Conservation (phyloP, 2,797 vertebrate genomes). For the Borostomias antarcticus region DNA sequence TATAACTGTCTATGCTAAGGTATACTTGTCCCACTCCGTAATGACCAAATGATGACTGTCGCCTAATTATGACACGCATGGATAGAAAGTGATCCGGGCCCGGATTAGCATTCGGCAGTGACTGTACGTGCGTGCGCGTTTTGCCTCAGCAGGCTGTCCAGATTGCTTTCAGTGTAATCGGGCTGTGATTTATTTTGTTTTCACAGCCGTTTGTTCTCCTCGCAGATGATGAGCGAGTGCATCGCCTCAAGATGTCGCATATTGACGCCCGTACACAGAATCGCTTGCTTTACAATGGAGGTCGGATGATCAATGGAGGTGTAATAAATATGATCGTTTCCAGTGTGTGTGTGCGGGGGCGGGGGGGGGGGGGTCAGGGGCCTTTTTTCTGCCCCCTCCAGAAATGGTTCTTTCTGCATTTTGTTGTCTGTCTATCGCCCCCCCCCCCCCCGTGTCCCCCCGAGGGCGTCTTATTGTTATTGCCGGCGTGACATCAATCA, state of each 20-base stretch:
- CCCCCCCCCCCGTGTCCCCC: too few relatives aligned
- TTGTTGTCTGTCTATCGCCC: too few relatives aligned
- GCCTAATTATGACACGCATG: background rate
- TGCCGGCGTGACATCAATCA: too few relatives aligned
- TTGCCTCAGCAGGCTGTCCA: background rate
- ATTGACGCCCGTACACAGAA: background rate
- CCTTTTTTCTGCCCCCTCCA: too few relatives aligned
- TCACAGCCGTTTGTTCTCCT: background rate
- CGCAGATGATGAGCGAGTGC: background rate
- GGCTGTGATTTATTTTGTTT: constrained; percentile 1
- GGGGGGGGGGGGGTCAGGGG: too few relatives aligned
- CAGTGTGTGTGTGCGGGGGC: background rate
- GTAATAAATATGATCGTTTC: background rate
- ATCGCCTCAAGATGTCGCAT: too few relatives aligned
- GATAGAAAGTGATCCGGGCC: background rate
- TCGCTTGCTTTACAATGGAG: background rate
- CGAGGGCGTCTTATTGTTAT: too few relatives aligned
- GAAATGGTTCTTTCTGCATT: too few relatives aligned
- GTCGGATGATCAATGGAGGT: background rate
- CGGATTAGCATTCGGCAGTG: background rate
- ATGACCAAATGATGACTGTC: too few relatives aligned
- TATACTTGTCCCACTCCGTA: too few relatives aligned
- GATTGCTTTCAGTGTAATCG: constrained; percentile 5
- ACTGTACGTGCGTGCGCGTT: background rate
- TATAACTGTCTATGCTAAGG: too few relatives aligned